Evolutionary conservation across 2,888 invertebrate species (phyloP).

Genomic region (Conomelus anceps): DNA sequence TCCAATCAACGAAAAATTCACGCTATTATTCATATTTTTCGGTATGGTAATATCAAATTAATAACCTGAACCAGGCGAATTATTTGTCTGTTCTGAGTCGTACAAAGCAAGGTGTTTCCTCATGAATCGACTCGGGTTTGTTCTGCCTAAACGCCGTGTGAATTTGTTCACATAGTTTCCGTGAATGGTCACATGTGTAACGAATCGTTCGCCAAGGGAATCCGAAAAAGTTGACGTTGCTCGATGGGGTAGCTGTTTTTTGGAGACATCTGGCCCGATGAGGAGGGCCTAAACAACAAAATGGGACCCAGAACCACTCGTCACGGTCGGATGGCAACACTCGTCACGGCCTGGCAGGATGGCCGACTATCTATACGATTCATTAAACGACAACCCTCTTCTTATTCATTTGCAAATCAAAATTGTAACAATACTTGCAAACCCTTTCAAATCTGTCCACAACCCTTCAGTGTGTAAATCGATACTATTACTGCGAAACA

Average conservation of each 20-base stretch:
- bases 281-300: neutral
- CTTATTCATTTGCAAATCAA: neutral
- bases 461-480: neutral
- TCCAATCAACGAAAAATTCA: too few species aligned
- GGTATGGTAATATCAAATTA: too few species aligned
- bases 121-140: neutral
- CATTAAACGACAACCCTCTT: neutral
- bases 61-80: too few species aligned
- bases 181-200: neutral
- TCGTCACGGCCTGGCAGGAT: neutral
- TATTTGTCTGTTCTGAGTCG: neutral
- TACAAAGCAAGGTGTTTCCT: neutral
- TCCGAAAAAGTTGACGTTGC: neutral
- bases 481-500: neutral
- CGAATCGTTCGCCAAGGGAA: neutral
- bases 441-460: too few species aligned
- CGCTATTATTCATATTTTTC: too few species aligned
- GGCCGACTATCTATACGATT: neutral
- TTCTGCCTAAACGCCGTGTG: neutral
- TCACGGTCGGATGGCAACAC: neutral
- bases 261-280: neutral
- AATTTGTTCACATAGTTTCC: neutral
- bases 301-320: neutral
- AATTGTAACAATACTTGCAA: neutral
- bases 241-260: neutral